Percentiles rank a stretch among this genome's conserved stretches.
Evolutionary conservation across 2,113 vertebrate species (phyloP).

Genomic region (Pteruthius melanotis): DNA sequence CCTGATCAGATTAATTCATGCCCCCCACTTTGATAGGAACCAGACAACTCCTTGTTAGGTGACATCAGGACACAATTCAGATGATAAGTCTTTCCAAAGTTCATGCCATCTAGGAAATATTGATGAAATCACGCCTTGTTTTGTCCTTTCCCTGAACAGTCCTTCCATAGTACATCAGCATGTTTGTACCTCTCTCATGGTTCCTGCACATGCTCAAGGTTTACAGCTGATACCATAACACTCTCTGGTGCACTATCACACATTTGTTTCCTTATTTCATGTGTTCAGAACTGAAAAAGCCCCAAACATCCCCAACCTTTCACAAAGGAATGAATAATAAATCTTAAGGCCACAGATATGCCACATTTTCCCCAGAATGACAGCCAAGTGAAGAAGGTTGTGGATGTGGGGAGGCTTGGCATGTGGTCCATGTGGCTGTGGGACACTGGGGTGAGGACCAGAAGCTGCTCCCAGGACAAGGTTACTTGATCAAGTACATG

Average conservation of each 20-base stretch:
- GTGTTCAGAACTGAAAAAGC: not conserved
- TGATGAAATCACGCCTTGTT: not conserved
- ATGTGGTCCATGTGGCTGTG: not conserved
- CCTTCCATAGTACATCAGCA: not conserved
- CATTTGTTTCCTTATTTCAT: not conserved
- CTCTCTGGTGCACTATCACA: not conserved
- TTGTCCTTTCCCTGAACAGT: not conserved
- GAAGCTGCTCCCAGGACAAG: not conserved
- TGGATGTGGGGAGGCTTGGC: not conserved
- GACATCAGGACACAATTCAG: not conserved
- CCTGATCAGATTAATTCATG: not conserved
- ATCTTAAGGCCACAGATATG: too few relatives aligned
- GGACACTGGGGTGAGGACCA: not conserved
- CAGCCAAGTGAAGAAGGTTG: not conserved
- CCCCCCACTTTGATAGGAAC: not conserved
- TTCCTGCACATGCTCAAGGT: not conserved
- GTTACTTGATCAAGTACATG: too few relatives aligned
- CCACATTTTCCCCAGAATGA: fast-evolving
- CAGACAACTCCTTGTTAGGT: not conserved
- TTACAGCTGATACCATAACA: not conserved
- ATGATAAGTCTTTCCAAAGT: not conserved
- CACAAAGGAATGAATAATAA: not conserved
- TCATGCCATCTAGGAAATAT: not conserved
- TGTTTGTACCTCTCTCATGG: not conserved
- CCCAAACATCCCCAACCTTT: not conserved